Evolutionary conservation across 2,888 invertebrate genomes (phyloP).

Genomic region (Himalopsyche tibetana): DNA sequence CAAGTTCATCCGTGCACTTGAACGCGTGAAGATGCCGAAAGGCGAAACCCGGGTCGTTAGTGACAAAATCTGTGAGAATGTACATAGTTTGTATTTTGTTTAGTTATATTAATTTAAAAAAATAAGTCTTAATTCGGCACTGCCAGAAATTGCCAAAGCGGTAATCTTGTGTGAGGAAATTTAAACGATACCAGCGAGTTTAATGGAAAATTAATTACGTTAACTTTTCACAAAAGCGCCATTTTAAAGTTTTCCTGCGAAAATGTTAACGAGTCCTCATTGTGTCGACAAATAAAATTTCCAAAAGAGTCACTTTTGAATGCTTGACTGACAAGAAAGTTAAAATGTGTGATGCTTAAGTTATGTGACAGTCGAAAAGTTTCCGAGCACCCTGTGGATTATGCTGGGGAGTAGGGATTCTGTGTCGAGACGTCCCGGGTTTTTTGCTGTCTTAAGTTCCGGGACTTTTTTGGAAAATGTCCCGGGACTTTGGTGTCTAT

Average conservation of each 20-base stretch:
- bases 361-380: background rate
- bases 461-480: too few species aligned
- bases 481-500: too few species aligned
- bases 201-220: constrained; percentile 60
- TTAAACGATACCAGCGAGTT: constrained; percentile 51
- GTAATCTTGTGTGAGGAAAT: constrained; percentile 49
- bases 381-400: background rate
- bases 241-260: constrained; percentile 21
- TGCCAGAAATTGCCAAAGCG: background rate
- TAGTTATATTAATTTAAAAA: too few species aligned
- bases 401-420: background rate
- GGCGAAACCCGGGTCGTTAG: too few species aligned
- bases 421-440: too few species aligned
- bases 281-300: constrained; percentile 16
- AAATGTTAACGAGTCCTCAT: background rate
- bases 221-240: constrained; percentile 56
- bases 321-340: constrained; percentile 14
- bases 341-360: constrained; percentile 4
- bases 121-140: background rate
- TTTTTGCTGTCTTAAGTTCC: too few species aligned
- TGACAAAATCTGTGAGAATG: too few species aligned
- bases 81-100: too few species aligned
- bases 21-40: too few species aligned
- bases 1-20: too few species aligned
- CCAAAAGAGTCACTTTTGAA: background rate